Evolutionary conservation across 2,888 invertebrate genomes (phyloP), one percentile per base, ranked within the genome.

Genomic region (Aphodius granarius): DNA sequence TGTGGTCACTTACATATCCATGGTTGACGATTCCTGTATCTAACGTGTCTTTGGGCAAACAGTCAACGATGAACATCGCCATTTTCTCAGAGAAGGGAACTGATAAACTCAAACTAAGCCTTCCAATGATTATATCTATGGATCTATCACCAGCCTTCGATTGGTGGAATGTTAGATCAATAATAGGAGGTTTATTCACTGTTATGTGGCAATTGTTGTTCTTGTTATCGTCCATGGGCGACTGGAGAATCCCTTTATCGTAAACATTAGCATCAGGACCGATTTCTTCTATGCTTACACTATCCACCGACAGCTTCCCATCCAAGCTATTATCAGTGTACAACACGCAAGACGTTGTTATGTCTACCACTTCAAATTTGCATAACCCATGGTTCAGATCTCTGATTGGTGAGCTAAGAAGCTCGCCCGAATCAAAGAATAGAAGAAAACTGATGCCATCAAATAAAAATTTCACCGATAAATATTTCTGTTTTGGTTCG

Each of bases 351-450:
- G 91, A 90, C 0, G 92, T 82, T 17, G 89, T 89, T 0, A 92
- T 88, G 84, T 95, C 94, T 0, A 91, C 92, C 13, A 94, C 90
- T 13, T 92, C 91, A 72, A 94, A 86, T 83, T 90, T 91, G 5
- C 94, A 93, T 3, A 94, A 86, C 0, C 93, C 94, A 78, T 92
- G 93, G 84, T 91, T 93, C 79, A 92, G 82, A 82, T 94, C 94
- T 3, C 94, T 88, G 0, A 94, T 92, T 0, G 94, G 94, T 0
- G 94, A 94, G 83, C 93, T 94, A 5, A 94, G 85, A 0, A 93
- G 89, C 85, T 94, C 94, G 75, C 94, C 94, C 79, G 92, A 91
- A 83, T 94, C 94, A 18, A 92, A 91, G 85, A 93, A 94, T 0
- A 95, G 86, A 80, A 91, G 91, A 1, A 95, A 81, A 80, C 92